Evolutionary conservation across 2,888 invertebrate genomes (phyloP), one percentile per base, ranked within the genome.

Genomic region (Watsonalla cultraria): DNA sequence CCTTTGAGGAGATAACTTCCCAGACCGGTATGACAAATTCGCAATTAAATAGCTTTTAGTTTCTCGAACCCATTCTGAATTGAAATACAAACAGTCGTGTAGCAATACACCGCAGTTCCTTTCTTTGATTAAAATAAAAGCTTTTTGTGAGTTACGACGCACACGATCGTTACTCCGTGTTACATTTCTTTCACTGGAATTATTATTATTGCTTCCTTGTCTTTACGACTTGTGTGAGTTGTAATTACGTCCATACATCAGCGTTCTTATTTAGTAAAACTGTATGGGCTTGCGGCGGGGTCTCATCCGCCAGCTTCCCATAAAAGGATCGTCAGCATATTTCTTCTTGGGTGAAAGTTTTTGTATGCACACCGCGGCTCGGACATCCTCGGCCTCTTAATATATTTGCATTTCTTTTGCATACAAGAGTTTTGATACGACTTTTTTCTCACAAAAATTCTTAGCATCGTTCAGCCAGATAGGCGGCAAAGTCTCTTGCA

Each of bases 341-440:
- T 87, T 84, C 79, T 73, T 72, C 62, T 45, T 52, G 64, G 68
- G 86, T 76, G 88, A 88, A 89, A 89, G 88, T 86, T 86, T 84
- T 81, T 74, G 76, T 77, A 78, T 80, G 78, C 76, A 70, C 72
- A 67, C 65, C 68, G 56, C 58, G 70, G 56, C 65, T 72, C 67
- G 76, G 76, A 73, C 82, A 76, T 80, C 77, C 74, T 71, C 57
- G 61, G 72, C 76, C 82, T 80, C 79, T 85, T 82, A 82, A 84
- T 70, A 80, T 81, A 84, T 84, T 86, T 84, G 84, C 83, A 85
- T 88, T 84, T 80, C 80, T 80, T 78, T 78, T 77, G 75, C 78
- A 78, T 74, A 78, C 70, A 56, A 67, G 59, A 63, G 66, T 66
- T 69, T 61, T 65, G 70, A 68, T 74, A 70, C 53, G 66, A 68